These are phyloP conservation scores for Chymomyza procnemis DNA, from an alignment of 2,888 invertebrate genomes.

Conservation along the genomic window DNA sequence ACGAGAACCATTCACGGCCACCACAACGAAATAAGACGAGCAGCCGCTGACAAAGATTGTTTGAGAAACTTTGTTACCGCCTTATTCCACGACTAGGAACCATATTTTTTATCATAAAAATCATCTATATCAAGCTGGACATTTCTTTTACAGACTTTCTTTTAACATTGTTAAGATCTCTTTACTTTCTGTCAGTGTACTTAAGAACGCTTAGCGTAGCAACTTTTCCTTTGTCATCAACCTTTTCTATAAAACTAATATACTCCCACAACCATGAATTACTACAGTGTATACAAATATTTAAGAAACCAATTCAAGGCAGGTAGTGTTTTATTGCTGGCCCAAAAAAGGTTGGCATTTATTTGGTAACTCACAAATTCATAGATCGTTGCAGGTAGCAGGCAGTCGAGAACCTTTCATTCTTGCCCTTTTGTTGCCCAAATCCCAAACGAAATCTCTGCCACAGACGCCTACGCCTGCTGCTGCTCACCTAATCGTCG, in stretches of 20 bases:
- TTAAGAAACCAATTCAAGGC: background rate
- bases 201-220: too few species aligned
- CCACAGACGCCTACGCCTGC: background rate
- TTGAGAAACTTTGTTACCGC: too few species aligned
- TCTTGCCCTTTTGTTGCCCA: background rate
- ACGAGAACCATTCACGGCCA: too few species aligned
- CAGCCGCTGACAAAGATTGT: too few species aligned
- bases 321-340: background rate
- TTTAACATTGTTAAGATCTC: too few species aligned
- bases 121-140: too few species aligned
- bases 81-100: too few species aligned
- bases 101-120: too few species aligned
- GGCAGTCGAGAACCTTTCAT: constrained; percentile 7
- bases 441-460: background rate
- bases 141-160: too few species aligned
- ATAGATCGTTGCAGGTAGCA: background rate
- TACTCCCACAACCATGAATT: background rate
- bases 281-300: background rate
- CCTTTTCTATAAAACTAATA: background rate
- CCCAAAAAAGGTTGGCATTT: background rate
- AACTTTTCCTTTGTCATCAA: too few species aligned
- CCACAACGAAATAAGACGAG: too few species aligned
- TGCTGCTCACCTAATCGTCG: constrained; percentile 45
- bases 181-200: too few species aligned
- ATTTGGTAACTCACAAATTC: background rate